Conservation (phyloP, 2,888 invertebrate genomes). For the Campoplex capitator region DNA sequence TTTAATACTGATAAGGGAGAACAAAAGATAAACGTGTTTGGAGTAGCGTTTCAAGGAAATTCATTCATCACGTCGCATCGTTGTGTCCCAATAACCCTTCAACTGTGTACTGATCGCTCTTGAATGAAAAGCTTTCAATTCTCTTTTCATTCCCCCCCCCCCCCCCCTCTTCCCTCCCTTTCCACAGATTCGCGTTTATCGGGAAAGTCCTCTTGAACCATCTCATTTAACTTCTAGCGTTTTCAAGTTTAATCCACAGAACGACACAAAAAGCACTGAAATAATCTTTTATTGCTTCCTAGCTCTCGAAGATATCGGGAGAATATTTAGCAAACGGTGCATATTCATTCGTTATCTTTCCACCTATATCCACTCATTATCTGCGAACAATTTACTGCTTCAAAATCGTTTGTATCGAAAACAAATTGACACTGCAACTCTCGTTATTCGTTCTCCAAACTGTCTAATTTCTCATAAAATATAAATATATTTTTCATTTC, state of each 20-base stretch:
- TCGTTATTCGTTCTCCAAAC: neutral
- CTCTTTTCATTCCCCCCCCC: conserved; percentile 17
- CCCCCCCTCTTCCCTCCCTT: no score
- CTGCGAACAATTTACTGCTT: neutral
- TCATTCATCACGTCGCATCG: conserved; percentile 24
- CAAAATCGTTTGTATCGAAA: neutral
- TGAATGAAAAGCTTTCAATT: conserved; percentile 48
- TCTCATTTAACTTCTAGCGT: conserved; percentile 8
- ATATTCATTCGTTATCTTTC: no score
- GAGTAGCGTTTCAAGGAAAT: conserved; percentile 23
- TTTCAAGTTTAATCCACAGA: conserved; percentile 27
- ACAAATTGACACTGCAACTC: neutral
- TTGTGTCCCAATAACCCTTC: neutral
- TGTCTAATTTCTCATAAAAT: neutral
- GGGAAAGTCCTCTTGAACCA: conserved; percentile 7
- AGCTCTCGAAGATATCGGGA: neutral
- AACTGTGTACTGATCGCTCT: conserved; percentile 16
- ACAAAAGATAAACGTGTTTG: conserved; percentile 31
- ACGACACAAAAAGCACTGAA: neutral
- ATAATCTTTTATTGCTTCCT: conserved; percentile 23
- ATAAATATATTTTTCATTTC: neutral
- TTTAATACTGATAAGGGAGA: neutral
- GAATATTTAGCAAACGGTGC: neutral
- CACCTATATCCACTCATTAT: neutral
- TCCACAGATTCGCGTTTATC: neutral